phyloP scores from a whole-genome alignment of 2,888 invertebrate genomes.

The Neria commutata region DNA sequence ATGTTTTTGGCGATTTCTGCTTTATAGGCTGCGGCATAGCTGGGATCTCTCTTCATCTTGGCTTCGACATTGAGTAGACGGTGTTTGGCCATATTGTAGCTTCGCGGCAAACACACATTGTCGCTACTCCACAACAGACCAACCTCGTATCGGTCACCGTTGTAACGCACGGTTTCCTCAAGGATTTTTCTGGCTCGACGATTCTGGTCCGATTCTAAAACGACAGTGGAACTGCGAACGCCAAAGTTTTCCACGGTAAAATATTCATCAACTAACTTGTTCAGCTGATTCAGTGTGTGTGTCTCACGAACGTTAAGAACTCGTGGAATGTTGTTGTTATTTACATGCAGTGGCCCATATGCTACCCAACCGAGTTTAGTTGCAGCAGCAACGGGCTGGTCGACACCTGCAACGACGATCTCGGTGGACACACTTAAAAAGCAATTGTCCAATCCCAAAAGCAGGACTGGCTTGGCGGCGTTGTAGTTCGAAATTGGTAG shows the following conservation, averaged over 20 bases:
- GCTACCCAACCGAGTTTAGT: slow-evolving; percentile 1
- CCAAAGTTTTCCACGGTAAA: slow-evolving; percentile 2
- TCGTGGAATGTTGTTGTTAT: too few relatives aligned
- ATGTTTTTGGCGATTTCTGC: not conserved
- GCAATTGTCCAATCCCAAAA: slow-evolving; percentile 14
- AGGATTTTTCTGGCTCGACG: not conserved
- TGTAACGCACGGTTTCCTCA: not conserved
- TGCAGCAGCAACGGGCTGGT: slow-evolving; percentile 1
- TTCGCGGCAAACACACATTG: not conserved
- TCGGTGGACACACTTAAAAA: not conserved
- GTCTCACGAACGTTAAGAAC: too few relatives aligned
- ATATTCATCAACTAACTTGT: not conserved
- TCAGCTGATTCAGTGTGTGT: not conserved
- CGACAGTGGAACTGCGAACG: not conserved
- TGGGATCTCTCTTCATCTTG: not conserved
- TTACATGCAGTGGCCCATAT: not conserved
- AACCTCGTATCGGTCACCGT: slow-evolving; percentile 5
- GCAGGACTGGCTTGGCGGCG: slow-evolving; percentile 2
- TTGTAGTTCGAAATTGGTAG: slow-evolving; percentile 3
- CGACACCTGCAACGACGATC: not conserved
- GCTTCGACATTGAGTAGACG: not conserved
- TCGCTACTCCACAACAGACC: not conserved
- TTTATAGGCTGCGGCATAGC: not conserved
- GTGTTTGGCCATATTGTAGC: not conserved
- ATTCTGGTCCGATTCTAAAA: slow-evolving; percentile 2